Conservation (phyloP, 2,888 invertebrate species). For the Melanostoma mellinum region DNA sequence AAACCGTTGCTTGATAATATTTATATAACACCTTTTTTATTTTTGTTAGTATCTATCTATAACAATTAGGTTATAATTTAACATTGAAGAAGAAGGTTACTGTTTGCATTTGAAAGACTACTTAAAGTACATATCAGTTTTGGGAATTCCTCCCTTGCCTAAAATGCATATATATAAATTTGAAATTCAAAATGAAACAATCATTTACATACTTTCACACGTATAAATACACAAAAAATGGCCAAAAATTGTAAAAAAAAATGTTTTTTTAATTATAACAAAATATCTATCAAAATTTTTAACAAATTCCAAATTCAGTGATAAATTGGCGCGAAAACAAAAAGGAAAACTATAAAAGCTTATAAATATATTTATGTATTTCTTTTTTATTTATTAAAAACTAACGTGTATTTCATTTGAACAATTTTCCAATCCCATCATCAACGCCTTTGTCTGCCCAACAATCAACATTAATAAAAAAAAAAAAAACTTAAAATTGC, state of each 20-base stretch:
- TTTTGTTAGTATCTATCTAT: no score
- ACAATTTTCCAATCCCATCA: conserved; percentile 68
- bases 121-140: conserved; percentile 65
- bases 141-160: conserved; percentile 74
- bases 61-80: no score
- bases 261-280: conserved; percentile 16
- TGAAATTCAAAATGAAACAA: conserved; percentile 27
- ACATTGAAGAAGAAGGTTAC: no score
- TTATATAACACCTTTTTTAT: no score
- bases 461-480: conserved; percentile 59
- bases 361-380: conserved; percentile 60
- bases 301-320: conserved; percentile 15
- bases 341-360: conserved; percentile 68
- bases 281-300: conserved; percentile 7
- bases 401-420: conserved; percentile 70
- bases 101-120: not conserved
- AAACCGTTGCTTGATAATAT: no score
- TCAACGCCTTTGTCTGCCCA: conserved; percentile 63
- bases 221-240: conserved; percentile 40
- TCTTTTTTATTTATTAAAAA: conserved; percentile 63
- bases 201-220: conserved; percentile 13
- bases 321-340: conserved; percentile 66
- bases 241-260: conserved; percentile 62
- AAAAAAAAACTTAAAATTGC: conserved; percentile 37
- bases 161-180: conserved; percentile 20